phyloP scores from a whole-genome alignment of 23 tunicate species.

The Ciona savignyi region DNA sequence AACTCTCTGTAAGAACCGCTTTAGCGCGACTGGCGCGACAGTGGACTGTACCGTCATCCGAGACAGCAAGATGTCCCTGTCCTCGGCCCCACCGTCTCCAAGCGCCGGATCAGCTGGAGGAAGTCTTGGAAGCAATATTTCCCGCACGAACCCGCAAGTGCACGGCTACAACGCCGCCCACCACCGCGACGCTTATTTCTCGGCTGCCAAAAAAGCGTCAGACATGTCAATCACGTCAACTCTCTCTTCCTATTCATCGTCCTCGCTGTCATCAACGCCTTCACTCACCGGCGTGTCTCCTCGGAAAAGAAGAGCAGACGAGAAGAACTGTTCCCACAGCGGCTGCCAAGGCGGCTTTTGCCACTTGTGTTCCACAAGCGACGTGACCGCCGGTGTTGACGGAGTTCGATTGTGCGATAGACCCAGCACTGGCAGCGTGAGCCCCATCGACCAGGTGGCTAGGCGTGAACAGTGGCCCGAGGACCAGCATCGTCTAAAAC shows the following conservation, averaged over 20 bases:
- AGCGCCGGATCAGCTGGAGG: slow-evolving; percentile 78
- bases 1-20: slow-evolving; percentile 25
- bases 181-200: background rate
- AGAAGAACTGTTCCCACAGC: slow-evolving; percentile 7
- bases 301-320: slow-evolving; percentile 81
- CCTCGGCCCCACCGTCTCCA: slow-evolving; percentile 90
- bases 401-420: slow-evolving; percentile 50
- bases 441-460: slow-evolving; percentile 25
- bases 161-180: background rate
- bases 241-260: slow-evolving; percentile 51
- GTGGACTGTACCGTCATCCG: slow-evolving; percentile 62
- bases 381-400: slow-evolving; percentile 67
- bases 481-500: slow-evolving; percentile 51
- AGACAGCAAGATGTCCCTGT: slow-evolving; percentile 82
- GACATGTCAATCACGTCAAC: slow-evolving; percentile 52
- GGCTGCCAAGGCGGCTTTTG: slow-evolving; percentile 7
- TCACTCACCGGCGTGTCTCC: slow-evolving; percentile 55
- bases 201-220: slow-evolving; percentile 28
- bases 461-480: slow-evolving; percentile 5
- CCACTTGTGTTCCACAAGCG: slow-evolving; percentile 54
- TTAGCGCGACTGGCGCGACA: slow-evolving; percentile 74
- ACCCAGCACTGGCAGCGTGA: slow-evolving; percentile 31
- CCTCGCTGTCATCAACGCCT: slow-evolving; percentile 60
- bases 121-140: slow-evolving; percentile 32
- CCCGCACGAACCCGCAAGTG: background rate